Conservation (phyloP, 1,140 invertebrate genomes). For the Goniozus legneri region DNA sequence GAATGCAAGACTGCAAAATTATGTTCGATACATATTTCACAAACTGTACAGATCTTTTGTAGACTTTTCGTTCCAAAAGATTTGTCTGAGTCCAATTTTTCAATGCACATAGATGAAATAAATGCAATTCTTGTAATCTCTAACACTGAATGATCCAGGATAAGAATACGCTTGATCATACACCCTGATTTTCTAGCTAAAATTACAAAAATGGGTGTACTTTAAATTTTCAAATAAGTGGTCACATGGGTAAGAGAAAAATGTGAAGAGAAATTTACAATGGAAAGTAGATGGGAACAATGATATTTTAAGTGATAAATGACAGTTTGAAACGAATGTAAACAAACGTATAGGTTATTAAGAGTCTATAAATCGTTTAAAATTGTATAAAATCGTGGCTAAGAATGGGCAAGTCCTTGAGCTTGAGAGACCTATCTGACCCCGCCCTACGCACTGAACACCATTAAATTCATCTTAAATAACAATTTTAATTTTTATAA, state of each 20-base stretch:
- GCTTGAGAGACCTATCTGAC: constrained; percentile 24
- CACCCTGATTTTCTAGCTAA: constrained; percentile 58
- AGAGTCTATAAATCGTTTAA: constrained; percentile 26
- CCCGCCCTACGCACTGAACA: constrained; percentile 35
- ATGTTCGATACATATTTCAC: no score
- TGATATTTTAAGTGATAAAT: constrained; percentile 59
- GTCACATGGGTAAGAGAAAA: constrained; percentile 39
- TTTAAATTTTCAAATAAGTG: constrained; percentile 56
- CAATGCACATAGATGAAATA: constrained; percentile 9
- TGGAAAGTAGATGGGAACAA: constrained; percentile 56
- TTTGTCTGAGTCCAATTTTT: neutral
- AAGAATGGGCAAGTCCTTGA: constrained; percentile 20
- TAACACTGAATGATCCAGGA: constrained; percentile 9
- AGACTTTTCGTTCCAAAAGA: neutral
- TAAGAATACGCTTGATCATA: constrained; percentile 14
- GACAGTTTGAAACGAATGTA: constrained; percentile 56
- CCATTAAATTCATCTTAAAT: constrained; percentile 9
- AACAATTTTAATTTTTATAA: constrained; percentile 25
- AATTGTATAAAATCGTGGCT: constrained; percentile 30
- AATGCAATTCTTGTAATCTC: constrained; percentile 8
- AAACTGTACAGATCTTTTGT: neutral
- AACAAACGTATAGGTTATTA: constrained; percentile 59
- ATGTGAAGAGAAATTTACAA: constrained; percentile 51
- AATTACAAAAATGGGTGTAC: constrained; percentile 75
- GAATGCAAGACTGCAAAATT: no score